Base-by-base conservation (phyloP, 2,888 invertebrate species). In the Drosophila mercatorum region DNA sequence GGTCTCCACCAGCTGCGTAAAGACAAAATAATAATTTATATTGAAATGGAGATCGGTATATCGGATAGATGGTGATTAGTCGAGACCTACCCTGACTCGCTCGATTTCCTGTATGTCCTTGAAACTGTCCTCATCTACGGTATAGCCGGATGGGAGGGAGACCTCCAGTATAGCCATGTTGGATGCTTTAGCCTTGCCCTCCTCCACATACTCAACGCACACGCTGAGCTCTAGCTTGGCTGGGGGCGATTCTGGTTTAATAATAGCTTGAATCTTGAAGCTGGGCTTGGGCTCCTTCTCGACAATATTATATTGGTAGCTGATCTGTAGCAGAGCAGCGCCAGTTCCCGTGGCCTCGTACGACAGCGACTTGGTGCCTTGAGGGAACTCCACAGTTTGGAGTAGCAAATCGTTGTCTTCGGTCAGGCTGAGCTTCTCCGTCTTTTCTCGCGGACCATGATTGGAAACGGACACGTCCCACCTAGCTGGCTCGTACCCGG, bases 131-230 rank as follows among this genome's bases (percentile, higher is more conserved):
- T 95, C 94, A 82, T 98, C 97, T 0, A 97, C 96, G 0, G 96
- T 95, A 92, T 97, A 98, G 31, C 98, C 98, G 0, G 98, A 98
- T 0, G 98, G 98, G 70, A 98, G 94, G 67, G 95, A 95, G 0
- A 98, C 96, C 88, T 98, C 97, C 94, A 98, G 95, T 2, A 98
- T 95, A n/a, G 97, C 97, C 95, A 98, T 96, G 78, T 98, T 98
- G 78, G 96, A 95, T 31, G 95, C 94, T 81, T 95, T 94, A 1
- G 81, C 63, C n/a, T 80, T 75, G 41, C 94, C 87, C 7, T 83
- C 86, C 28, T 90, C 92, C 6, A 85, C 78, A 28, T 94, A 97
- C 95, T 95, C 95, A 53, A 96, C 95, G 90, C 98, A 98, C 53
- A 97, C 95, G 11, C 96, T 96, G 40, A 98, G 94, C 90, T 97